Evolutionary conservation across 2,797 vertebrate species (phyloP), one percentile per base, ranked within the genome.

Genomic region (Atherinosoma microstoma): DNA sequence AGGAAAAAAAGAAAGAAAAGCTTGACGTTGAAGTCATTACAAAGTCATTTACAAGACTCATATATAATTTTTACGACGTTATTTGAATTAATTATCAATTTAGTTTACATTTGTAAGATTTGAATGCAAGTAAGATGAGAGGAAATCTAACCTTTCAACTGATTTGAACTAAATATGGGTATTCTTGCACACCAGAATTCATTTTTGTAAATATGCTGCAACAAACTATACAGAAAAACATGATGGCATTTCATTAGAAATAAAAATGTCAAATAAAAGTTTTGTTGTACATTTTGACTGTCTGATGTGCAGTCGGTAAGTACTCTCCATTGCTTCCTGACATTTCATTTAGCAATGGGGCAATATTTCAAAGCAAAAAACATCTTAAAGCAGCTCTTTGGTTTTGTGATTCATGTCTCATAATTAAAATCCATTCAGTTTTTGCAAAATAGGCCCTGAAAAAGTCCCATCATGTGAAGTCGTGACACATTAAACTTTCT

Each of bases 391-490:
- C 13, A 16, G 22, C 53, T 76, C 59, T 73, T 58, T 20, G 10
- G n/a, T 30, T 58, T 64, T 36, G 4, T 42, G 34, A 70, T 47
- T 66, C 22, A 75, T 51, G n/a, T 72, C 58, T 70, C 6, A 2
- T 15, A 58, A 60, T 53, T 66, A 20, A 71, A 80, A 74, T 29
- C 20, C 64, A 79, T 70, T 66, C 72, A 80, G 40, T 34, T 38
- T 47, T 34, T 13, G 30, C 42, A 20, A 47, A 58, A 76, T 24
- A 58, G 58, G 65, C 29, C 1, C 24, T 13, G 15, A 66, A 58
- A 62, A 65, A 64, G 64, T 75, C 73, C 45, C 16, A 36, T 30
- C 38, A 20, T 29, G 38, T 36, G 18, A 76, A 64, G 38, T 45
- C 18, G 18, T 64, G 47, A 65, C 38, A 56, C n/a, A 32, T 29